Evolutionary conservation across 2,113 vertebrate species (phyloP).

Genomic region (Scophthalmus maximus): DNA sequence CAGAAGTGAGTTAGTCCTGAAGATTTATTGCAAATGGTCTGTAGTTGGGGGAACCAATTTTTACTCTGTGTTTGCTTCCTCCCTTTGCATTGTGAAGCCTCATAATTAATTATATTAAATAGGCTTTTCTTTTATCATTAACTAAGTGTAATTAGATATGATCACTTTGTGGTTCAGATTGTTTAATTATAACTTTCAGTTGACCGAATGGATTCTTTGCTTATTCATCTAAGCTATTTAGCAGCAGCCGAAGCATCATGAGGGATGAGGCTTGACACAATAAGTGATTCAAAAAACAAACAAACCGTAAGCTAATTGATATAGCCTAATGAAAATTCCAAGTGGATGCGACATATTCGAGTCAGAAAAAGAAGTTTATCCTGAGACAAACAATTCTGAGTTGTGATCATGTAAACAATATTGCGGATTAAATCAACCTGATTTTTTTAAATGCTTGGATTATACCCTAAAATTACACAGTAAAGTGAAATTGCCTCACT

Average conservation of each 20-base stretch:
- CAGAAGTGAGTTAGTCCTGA: too few relatives aligned
- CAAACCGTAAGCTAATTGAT: background rate
- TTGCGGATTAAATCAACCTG: too few relatives aligned
- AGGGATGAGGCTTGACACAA: background rate
- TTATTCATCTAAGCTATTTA: background rate
- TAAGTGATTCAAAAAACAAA: background rate
- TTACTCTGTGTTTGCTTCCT: background rate
- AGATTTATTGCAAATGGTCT: too few relatives aligned
- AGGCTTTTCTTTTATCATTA: too few relatives aligned
- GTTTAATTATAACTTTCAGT: background rate
- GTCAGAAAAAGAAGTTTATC: too few relatives aligned
- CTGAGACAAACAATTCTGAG: too few relatives aligned
- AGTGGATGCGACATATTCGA: background rate
- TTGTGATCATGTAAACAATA: too few relatives aligned
- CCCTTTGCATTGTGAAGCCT: background rate
- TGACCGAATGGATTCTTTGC: background rate
- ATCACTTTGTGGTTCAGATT: background rate
- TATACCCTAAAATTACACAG: too few relatives aligned
- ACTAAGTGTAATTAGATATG: background rate
- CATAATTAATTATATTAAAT: background rate
- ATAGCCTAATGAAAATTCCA: too few relatives aligned
- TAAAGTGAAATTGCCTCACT: too few relatives aligned
- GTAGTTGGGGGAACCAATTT: too few relatives aligned
- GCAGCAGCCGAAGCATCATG: background rate
- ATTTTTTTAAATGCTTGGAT: too few relatives aligned